These are phyloP conservation scores for Cecidostiba fungosa DNA, from an alignment of 2,888 invertebrate genomes.

Conservation along the genomic window DNA sequence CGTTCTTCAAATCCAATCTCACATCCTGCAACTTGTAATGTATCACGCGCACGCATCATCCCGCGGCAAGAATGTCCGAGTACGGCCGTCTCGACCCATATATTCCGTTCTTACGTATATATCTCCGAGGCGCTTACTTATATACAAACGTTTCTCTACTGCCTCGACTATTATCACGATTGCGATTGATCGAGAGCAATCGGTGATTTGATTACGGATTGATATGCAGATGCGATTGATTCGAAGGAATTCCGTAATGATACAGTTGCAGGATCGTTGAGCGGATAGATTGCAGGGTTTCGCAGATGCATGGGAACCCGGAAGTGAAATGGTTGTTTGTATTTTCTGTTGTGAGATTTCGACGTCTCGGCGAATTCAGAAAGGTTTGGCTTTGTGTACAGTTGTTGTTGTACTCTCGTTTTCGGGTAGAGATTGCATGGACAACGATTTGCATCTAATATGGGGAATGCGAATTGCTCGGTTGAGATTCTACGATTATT, in stretches of 20 bases:
- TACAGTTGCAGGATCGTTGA: constrained; percentile 5
- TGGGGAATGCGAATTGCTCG: neutral
- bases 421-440: neutral
- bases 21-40: neutral
- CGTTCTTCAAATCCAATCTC: neutral
- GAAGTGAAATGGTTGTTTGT: neutral
- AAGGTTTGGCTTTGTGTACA: neutral
- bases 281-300: neutral
- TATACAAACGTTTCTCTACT: neutral
- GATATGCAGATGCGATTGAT: constrained; percentile 28
- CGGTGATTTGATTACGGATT: constrained; percentile 20
- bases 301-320: constrained; percentile 4
- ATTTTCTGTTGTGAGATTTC: neutral
- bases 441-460: neutral
- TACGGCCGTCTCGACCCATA: neutral
- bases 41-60: constrained; percentile 14
- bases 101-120: neutral
- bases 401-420: neutral
- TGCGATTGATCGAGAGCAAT: neutral
- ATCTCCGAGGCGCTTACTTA: neutral
- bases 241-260: constrained; percentile 24
- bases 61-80: neutral
- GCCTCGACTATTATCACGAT: neutral
- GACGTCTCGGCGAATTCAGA: neutral
- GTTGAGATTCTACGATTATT: neutral